These are phyloP conservation scores for Heliothis peltigera DNA, from an alignment of 2,888 invertebrate species.

Conservation along the genomic window DNA sequence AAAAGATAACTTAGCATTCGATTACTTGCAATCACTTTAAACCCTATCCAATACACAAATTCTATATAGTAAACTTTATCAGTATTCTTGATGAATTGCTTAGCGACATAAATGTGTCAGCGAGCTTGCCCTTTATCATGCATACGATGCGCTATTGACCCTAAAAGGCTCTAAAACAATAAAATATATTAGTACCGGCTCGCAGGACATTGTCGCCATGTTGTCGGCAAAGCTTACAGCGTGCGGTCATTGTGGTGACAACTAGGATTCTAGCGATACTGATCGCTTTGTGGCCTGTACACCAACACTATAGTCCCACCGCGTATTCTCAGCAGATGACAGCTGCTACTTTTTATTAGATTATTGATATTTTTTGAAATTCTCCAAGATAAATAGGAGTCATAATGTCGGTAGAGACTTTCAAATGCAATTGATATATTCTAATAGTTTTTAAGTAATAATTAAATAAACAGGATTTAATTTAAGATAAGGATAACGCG, in stretches of 20 bases:
- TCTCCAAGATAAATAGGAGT: too few relatives aligned
- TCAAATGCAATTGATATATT: too few relatives aligned
- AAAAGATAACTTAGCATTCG: constrained; percentile 43
- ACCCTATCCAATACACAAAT: neutral
- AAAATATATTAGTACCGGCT: constrained; percentile 40
- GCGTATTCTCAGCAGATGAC: too few relatives aligned
- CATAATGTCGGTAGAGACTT: too few relatives aligned
- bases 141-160: constrained; percentile 45
- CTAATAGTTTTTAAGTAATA: too few relatives aligned
- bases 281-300: constrained; percentile 8
- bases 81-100: constrained; percentile 40
- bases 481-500: too few relatives aligned
- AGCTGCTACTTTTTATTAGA: too few relatives aligned
- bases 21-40: constrained; percentile 6
- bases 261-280: constrained; percentile 25
- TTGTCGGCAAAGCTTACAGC: constrained; percentile 20
- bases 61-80: constrained; percentile 20
- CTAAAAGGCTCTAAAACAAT: constrained; percentile 43
- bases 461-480: too few relatives aligned
- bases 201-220: constrained; percentile 33
- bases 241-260: constrained; percentile 27
- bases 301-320: too few relatives aligned
- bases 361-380: too few relatives aligned
- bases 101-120: constrained; percentile 47
- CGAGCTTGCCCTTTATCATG: constrained; percentile 38